These are phyloP conservation scores for Tanytarsus gracilentus DNA, from an alignment of 2,888 invertebrate genomes.

Conservation along the genomic window DNA sequence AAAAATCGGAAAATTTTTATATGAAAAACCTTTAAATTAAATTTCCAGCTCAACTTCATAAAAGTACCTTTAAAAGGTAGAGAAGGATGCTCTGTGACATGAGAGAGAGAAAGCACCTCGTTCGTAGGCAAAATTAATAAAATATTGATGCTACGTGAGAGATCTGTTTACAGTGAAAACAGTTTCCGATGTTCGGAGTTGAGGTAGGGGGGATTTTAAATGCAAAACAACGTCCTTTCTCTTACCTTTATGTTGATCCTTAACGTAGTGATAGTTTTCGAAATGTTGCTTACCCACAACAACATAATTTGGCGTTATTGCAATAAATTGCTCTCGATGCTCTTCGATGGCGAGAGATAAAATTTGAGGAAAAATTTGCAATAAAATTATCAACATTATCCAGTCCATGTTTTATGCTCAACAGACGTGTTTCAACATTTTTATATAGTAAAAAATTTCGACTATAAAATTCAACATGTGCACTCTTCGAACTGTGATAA, in stretches of 20 bases:
- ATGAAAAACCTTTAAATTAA: too few species aligned
- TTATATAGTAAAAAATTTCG: too few species aligned
- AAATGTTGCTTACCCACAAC: background rate
- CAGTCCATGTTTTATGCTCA: too few species aligned
- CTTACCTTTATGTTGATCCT: background rate
- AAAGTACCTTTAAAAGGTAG: background rate
- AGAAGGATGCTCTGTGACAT: background rate
- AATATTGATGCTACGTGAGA: constrained; percentile 15
- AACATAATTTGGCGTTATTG: background rate
- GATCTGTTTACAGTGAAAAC: background rate
- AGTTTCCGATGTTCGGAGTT: background rate
- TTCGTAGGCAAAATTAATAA: constrained; percentile 13
- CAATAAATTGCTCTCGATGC: background rate
- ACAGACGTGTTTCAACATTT: too few species aligned
- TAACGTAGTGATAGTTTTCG: constrained; percentile 1
- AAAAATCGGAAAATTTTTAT: too few species aligned
- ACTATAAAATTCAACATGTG: too few species aligned
- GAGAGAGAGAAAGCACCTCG: background rate
- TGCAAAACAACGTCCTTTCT: too few species aligned
- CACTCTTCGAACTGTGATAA: too few species aligned
- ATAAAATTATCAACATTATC: background rate
- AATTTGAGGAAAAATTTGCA: background rate
- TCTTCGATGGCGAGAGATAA: background rate
- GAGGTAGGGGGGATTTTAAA: background rate
- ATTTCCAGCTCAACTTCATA: too few species aligned